phyloP scores from a whole-genome alignment of 2,888 invertebrate genomes.

The Venusia cambrica region DNA sequence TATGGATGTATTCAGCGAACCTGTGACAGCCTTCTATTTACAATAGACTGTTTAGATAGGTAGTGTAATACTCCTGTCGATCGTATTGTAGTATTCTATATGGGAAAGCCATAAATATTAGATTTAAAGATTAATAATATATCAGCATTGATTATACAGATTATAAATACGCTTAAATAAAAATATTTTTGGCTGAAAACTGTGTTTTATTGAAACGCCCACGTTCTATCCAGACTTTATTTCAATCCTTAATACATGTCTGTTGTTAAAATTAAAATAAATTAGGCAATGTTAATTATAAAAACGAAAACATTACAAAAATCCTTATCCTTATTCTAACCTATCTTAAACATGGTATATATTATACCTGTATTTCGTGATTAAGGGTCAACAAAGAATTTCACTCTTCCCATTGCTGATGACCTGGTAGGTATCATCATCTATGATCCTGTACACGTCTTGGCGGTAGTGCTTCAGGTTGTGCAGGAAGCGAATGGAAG shows the following conservation, averaged over 20 bases:
- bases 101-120: constrained; percentile 74
- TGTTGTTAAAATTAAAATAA: constrained; percentile 28
- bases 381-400: constrained; percentile 63
- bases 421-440: constrained; percentile 81
- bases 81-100: constrained; percentile 55
- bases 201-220: constrained; percentile 54
- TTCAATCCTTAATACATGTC: constrained; percentile 28
- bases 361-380: no score
- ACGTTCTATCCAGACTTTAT: constrained; percentile 28
- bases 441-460: constrained; percentile 84
- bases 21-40: constrained; percentile 45
- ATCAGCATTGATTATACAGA: constrained; percentile 79
- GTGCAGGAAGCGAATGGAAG: constrained; percentile 82
- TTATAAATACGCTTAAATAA: constrained; percentile 82
- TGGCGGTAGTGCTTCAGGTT: constrained; percentile 84
- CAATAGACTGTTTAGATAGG: constrained; percentile 39
- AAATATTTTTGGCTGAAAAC: constrained; percentile 78
- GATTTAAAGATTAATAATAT: constrained; percentile 77
- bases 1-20: constrained; percentile 47
- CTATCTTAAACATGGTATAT: no score
- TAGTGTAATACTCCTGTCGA: constrained; percentile 51
- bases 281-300: constrained; percentile 14
- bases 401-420: constrained; percentile 68
- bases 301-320: constrained; percentile 11
- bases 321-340: no score